Percentiles rank a stretch among this genome's conserved stretches.
These are phyloP conservation scores for Podarcis raffonei DNA, from an alignment of 2,113 vertebrate species.

Conservation along the genomic window DNA sequence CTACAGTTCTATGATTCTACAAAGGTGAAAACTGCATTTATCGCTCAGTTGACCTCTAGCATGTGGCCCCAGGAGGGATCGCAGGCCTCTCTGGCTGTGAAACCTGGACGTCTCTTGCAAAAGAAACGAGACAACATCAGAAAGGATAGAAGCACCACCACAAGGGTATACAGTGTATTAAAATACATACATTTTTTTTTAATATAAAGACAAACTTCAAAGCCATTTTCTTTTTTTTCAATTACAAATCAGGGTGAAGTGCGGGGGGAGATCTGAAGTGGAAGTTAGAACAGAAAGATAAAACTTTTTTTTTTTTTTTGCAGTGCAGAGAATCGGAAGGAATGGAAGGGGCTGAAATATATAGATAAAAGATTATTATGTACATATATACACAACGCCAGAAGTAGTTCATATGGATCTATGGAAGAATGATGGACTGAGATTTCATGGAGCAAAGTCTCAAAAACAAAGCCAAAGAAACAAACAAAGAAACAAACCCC, in stretches of 20 bases:
- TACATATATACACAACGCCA: constrained; percentile 70
- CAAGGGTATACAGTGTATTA: constrained; percentile 50
- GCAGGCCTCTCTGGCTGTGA: neutral
- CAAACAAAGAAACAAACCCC: neutral
- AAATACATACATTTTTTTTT: constrained; percentile 72
- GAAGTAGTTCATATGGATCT: constrained; percentile 55
- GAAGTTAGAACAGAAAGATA: constrained; percentile 30
- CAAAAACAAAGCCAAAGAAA: neutral
- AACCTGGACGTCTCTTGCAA: neutral
- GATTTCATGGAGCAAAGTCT: constrained; percentile 14
- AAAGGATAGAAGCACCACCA: constrained; percentile 48
- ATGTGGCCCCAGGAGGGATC: neutral
- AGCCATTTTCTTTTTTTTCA: constrained; percentile 53
- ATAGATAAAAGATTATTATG: constrained; percentile 61
- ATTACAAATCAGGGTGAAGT: constrained; percentile 65
- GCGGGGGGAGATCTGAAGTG: constrained; percentile 52
- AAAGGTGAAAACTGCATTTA: too few species aligned
- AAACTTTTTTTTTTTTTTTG: constrained; percentile 55
- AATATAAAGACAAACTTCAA: constrained; percentile 70
- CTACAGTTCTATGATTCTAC: too few species aligned
- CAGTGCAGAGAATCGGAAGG: constrained; percentile 63
- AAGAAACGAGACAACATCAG: neutral
- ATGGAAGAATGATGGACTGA: constrained; percentile 50
- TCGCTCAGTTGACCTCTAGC: too few species aligned
- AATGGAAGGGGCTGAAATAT: constrained; percentile 61